These are phyloP conservation scores for Eira barbara DNA, from an alignment of 2,113 vertebrate genomes.

Conservation along the genomic window DNA sequence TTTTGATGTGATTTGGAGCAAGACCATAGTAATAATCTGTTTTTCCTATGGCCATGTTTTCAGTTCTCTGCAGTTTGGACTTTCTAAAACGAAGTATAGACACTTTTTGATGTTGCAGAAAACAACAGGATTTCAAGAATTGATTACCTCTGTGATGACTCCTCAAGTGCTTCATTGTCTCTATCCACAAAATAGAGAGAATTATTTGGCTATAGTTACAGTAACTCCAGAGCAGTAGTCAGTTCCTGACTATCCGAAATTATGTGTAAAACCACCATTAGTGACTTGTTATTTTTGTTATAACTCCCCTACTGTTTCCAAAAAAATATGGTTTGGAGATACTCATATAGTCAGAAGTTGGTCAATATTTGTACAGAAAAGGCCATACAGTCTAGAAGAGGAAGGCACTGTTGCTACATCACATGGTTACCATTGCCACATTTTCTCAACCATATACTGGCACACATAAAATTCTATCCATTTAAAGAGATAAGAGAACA, in stretches of 20 bases:
- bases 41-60: conserved; percentile 32
- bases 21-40: neutral
- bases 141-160: neutral
- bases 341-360: neutral
- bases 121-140: neutral
- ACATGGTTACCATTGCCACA: neutral
- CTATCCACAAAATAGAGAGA: neutral
- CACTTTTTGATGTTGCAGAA: neutral
- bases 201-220: neutral
- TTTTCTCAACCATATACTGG: neutral
- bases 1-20: conserved; percentile 39
- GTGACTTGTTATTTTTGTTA: neutral
- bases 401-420: neutral
- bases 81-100: neutral
- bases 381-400: neutral
- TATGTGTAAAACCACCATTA: neutral
- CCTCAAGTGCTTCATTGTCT: neutral
- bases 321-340: neutral
- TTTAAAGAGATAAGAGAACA: neutral
- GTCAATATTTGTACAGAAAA: neutral
- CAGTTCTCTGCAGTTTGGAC: neutral
- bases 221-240: neutral
- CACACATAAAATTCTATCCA: neutral
- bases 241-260: neutral
- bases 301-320: neutral